Percentiles rank a stretch among this genome's conserved stretches.
Evolutionary conservation across 35 echinoderm and acorn worm species (phyloP).

Genomic region (Eucidaris tribuloides): DNA sequence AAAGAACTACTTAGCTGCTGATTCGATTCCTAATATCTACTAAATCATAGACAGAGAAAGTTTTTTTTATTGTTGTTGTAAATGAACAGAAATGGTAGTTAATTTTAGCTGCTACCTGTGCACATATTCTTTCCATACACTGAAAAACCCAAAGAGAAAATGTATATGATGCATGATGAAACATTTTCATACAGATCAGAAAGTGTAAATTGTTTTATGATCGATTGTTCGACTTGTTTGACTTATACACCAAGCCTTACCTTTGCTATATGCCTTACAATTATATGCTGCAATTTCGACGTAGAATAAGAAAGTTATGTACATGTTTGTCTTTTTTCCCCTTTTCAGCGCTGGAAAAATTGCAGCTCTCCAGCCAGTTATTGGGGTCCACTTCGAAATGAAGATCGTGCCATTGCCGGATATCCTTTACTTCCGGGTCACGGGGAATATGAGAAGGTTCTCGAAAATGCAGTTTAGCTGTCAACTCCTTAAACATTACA

Average conservation of each 20-base stretch:
- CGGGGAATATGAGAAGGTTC: no score
- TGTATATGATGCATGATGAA: background rate
- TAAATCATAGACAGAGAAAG: no score
- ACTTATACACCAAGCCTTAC: background rate
- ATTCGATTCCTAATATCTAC: no score
- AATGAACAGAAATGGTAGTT: no score
- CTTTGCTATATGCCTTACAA: background rate
- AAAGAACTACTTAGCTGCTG: no score
- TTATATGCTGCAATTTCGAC: background rate
- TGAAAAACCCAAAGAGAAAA: background rate
- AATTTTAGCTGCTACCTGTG: no score
- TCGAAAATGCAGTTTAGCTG: no score
- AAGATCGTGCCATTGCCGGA: background rate
- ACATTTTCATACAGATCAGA: background rate
- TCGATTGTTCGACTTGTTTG: background rate
- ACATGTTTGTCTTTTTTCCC: background rate
- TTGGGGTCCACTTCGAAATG: background rate
- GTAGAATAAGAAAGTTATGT: background rate
- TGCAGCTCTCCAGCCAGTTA: background rate
- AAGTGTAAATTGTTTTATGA: background rate
- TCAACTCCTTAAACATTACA: no score
- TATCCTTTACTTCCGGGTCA: background rate
- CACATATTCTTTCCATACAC: no score
- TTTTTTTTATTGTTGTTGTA: no score
- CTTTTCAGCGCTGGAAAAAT: background rate